Evolutionary conservation across 2,888 invertebrate genomes (phyloP).

Genomic region (Drosophila rellima): DNA sequence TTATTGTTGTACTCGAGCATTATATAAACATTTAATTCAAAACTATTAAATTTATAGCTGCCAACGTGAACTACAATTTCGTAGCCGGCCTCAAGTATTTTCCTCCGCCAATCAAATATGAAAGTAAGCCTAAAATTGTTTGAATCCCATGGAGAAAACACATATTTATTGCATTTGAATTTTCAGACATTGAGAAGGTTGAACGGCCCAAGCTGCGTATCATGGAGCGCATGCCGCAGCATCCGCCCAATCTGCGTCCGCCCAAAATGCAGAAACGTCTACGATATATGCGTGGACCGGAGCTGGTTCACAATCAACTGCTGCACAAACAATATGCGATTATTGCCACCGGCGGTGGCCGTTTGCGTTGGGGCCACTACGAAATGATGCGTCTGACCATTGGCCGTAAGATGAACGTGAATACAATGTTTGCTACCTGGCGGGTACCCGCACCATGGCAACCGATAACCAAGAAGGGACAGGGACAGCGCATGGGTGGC

Average conservation of each 20-base stretch:
- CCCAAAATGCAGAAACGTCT: conserved; percentile 95
- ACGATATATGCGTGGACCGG: conserved; percentile 96
- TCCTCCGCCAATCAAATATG: conserved; percentile 89
- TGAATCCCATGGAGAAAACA: neutral
- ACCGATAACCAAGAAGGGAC: conserved; percentile 95
- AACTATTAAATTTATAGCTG: conserved; percentile 41
- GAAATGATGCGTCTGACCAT: conserved; percentile 94
- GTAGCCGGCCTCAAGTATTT: conserved; percentile 89
- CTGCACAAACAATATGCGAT: conserved; percentile 97
- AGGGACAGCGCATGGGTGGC: conserved; percentile 97
- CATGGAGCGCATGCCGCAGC: conserved; percentile 91
- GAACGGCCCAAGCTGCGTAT: conserved; percentile 90
- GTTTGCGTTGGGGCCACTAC: conserved; percentile 92
- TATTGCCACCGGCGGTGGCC: conserved; percentile 93
- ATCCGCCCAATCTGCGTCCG: conserved; percentile 89
- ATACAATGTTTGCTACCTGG: conserved; percentile 97
- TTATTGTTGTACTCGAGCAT: neutral
- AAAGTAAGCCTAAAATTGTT: conserved; percentile 86
- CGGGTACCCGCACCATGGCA: conserved; percentile 98
- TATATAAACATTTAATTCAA: conserved; percentile 7
- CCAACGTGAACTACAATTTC: conserved; percentile 49
- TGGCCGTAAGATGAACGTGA: conserved; percentile 91
- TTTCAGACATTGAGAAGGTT: conserved; percentile 90
- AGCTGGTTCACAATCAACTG: conserved; percentile 93
- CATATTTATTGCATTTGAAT: neutral